Conservation (phyloP, 2,797 vertebrate genomes). For the Sebastes matsubarae region DNA sequence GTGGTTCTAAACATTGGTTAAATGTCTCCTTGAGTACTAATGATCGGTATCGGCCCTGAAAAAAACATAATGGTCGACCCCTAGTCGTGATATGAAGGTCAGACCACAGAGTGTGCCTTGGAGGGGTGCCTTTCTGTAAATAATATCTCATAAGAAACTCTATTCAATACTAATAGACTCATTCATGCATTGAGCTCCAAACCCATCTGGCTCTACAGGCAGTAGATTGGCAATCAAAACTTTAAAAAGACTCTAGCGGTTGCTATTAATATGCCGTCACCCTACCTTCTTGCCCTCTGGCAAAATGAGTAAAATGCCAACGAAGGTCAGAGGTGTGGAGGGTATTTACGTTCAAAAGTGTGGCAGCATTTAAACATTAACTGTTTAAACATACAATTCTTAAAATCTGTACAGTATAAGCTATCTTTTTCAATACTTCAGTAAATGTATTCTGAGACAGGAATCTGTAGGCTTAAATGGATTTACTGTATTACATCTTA, state of each 20-base stretch:
- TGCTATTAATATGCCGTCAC: neutral
- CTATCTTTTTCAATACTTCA: neutral
- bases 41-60: neutral
- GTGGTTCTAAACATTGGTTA: neutral
- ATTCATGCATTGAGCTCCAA: conserved; percentile 34
- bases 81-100: conserved; percentile 37
- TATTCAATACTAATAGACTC: conserved; percentile 50
- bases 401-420: neutral
- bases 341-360: neutral
- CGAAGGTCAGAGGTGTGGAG: neutral
- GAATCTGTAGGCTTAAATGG: neutral
- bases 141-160: conserved; percentile 48
- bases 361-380: neutral
- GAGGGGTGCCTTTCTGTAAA: conserved; percentile 34
- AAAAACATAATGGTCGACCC: neutral
- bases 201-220: conserved; percentile 36
- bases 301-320: conserved; percentile 33
- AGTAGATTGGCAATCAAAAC: conserved; percentile 53
- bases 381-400: neutral
- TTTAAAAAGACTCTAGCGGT: conserved; percentile 34
- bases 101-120: neutral
- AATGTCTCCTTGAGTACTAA: no score
- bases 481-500: neutral
- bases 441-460: neutral
- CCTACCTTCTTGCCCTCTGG: neutral